Percentiles rank a stretch among this genome's conserved stretches.
Conservation (phyloP, 1,140 invertebrate genomes). For the Cylas formicarius region DNA sequence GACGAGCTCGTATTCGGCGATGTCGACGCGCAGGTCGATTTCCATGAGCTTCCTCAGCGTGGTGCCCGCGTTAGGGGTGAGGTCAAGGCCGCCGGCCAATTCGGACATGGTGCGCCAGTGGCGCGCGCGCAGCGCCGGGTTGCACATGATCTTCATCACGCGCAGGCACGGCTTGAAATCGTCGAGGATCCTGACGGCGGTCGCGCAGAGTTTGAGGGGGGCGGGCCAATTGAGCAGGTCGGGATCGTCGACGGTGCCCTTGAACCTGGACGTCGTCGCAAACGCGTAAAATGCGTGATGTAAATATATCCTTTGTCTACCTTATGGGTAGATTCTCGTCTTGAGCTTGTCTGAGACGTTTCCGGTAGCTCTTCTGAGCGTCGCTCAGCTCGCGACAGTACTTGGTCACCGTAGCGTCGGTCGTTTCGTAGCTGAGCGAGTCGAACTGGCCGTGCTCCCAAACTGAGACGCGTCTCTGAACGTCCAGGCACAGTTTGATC, state of each 20-base stretch:
- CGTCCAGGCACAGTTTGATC: conserved; percentile 51
- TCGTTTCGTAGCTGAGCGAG: conserved; percentile 61
- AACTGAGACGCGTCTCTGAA: conserved; percentile 71
- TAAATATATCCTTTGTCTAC: neutral
- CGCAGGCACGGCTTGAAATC: conserved; percentile 74
- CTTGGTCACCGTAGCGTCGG: conserved; percentile 63
- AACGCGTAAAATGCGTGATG: neutral
- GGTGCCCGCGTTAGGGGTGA: conserved; percentile 72
- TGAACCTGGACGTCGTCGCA: conserved; percentile 42
- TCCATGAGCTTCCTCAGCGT: conserved; percentile 74
- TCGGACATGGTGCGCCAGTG: conserved; percentile 88
- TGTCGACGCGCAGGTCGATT: conserved; percentile 61
- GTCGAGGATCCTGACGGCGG: conserved; percentile 58
- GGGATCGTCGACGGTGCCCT: conserved; percentile 65
- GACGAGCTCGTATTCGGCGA: conserved; percentile 75
- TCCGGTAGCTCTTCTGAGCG: conserved; percentile 70
- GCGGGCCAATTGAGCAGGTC: conserved; percentile 68
- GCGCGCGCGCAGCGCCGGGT: conserved; percentile 69
- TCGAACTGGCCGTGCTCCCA: conserved; percentile 89
- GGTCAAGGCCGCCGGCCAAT: conserved; percentile 69
- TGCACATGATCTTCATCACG: conserved; percentile 76
- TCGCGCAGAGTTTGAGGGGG: conserved; percentile 57
- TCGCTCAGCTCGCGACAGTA: conserved; percentile 66
- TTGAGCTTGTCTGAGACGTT: conserved; percentile 70
- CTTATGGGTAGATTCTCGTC: conserved; percentile 56